Base-by-base conservation (phyloP, 2,888 invertebrate species). In the Callyntrura sp. region DNA sequence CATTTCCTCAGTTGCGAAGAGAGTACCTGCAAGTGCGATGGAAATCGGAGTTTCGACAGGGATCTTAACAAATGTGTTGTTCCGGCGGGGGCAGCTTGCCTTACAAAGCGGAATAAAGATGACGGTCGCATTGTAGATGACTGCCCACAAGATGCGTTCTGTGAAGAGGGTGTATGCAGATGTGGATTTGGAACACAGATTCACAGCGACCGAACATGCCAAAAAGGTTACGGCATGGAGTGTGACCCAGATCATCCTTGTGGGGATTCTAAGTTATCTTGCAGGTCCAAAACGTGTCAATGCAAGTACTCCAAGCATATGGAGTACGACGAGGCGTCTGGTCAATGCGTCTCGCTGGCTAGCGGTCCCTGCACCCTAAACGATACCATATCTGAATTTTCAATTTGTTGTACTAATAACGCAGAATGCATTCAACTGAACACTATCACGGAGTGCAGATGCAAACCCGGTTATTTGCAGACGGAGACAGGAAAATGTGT, bases 241-340 rank as follows among this genome's bases (percentile, higher is more conserved):
- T 92, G 92, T 70, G 91, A 82, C 5, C 90, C 89, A 5, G 91
- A 92, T 45, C 87, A 91, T 62, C 91, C 92, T 9, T 92, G 92
- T 62, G 92, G 91, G 1, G 92, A 92, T 70, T 90, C 91, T 9
- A 90, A 84, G 43, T 84, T 92, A 11, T 73, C 73, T 11, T 92
- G 92, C 62, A 82, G 89, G 8, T 85, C 87, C 0, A 88, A 90
- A 48, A 60, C 90, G 23, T 92, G 92, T 43, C 91, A 91, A 51
- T 92, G 92, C 43, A 92, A 92, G 62, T 91, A 87, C 65, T 90
- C 88, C 0, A 55, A 86, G n/a, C 92, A 92, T 57, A 90, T 90
- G 91, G 79, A 85, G 51, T 92, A 91, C 48, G 91, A 91, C 12
- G 91, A 90, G 57, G 35, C 23, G 1, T 5, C 25, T 0, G 89